Evolutionary conservation across 2,797 vertebrate species (phyloP).

Genomic region (Salmo trutta): DNA sequence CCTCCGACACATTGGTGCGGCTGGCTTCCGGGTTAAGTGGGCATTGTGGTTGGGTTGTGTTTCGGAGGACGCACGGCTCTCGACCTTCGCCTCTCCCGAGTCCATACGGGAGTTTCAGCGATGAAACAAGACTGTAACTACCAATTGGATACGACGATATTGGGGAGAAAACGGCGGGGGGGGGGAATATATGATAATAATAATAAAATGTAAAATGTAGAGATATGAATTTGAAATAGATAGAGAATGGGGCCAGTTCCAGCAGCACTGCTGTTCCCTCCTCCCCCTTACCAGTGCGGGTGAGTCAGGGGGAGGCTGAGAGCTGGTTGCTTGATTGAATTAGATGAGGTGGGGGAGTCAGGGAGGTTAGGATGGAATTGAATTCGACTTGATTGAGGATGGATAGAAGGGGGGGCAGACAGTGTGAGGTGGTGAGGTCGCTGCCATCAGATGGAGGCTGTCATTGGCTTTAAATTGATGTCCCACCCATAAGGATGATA

Average conservation of each 20-base stretch:
- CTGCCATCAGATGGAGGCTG: background rate
- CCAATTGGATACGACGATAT: no score
- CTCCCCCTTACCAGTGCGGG: background rate
- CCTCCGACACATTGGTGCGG: no score
- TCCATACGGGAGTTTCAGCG: no score
- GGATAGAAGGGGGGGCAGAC: background rate
- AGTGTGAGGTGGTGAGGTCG: background rate
- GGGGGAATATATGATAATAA: background rate
- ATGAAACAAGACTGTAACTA: no score
- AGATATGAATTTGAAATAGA: background rate
- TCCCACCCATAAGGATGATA: background rate
- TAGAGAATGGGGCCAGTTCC: background rate
- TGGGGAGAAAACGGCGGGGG: no score
- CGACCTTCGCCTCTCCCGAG: no score
- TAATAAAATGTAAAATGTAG: background rate
- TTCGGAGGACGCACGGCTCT: no score
- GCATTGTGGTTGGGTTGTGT: no score
- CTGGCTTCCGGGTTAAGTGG: no score
- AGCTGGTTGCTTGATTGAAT: background rate
- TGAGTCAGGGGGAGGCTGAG: conserved; percentile 8
- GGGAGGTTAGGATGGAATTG: conserved; percentile 15
- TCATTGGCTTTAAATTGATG: background rate
- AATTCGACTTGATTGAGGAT: background rate
- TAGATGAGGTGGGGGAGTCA: conserved; percentile 1
- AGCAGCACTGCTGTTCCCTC: background rate